phyloP scores from a whole-genome alignment of 2,797 vertebrate species.

The Coracias cyanogaster region DNA sequence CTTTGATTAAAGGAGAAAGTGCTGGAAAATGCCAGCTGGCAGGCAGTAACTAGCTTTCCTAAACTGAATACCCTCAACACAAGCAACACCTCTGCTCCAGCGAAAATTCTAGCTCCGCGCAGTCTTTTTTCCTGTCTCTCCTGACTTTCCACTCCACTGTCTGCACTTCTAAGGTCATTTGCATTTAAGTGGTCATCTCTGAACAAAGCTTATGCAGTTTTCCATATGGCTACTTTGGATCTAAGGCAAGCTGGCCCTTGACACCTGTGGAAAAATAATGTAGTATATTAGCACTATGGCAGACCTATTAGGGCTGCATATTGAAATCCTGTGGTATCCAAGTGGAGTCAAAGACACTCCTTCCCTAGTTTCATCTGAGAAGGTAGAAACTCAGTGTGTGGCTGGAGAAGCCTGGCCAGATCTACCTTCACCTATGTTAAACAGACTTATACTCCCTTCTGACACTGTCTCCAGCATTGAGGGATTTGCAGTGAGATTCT shows the following conservation, averaged over 20 bases:
- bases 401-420: not conserved
- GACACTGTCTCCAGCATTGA: rapidly evolving
- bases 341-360: not conserved
- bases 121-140: not conserved
- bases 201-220: not conserved
- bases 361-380: not conserved
- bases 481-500: not conserved
- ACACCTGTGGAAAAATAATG: rapidly evolving
- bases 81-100: not conserved
- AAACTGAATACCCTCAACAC: not conserved
- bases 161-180: not conserved
- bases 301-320: not conserved
- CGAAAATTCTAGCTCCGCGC: not conserved
- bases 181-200: not conserved
- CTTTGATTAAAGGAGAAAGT: not conserved
- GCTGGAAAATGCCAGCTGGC: not conserved
- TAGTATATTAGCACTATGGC: not conserved
- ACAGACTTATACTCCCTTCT: not conserved
- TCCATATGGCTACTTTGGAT: not conserved
- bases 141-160: not conserved
- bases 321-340: not conserved
- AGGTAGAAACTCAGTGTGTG: not conserved
- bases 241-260: not conserved
- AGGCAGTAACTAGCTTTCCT: not conserved
- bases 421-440: not conserved